phyloP scores from a whole-genome alignment of 2,888 invertebrate species.

The Parelbella ahira region DNA sequence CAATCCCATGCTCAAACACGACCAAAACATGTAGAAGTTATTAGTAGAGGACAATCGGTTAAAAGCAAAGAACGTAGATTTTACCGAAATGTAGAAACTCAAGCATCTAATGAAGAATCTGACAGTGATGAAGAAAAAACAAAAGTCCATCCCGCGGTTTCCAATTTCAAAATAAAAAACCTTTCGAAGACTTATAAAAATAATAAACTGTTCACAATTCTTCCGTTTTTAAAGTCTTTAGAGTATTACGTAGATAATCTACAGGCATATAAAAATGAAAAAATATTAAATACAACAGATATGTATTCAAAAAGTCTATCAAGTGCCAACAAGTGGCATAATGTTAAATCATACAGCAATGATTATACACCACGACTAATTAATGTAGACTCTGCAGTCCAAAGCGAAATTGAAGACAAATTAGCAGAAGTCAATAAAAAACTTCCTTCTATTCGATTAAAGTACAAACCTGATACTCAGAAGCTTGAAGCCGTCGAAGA shows the following conservation, averaged over 20 bases:
- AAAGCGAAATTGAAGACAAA: slow-evolving; percentile 35
- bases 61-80: slow-evolving; percentile 39
- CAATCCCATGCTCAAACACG: slow-evolving; percentile 47
- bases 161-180: slow-evolving; percentile 33
- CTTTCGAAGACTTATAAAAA: slow-evolving; percentile 33
- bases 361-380: slow-evolving; percentile 55
- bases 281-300: slow-evolving; percentile 34
- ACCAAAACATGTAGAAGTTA: slow-evolving; percentile 53
- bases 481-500: slow-evolving; percentile 41
- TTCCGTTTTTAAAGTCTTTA: slow-evolving; percentile 60
- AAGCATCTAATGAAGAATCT: slow-evolving; percentile 34
- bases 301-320: slow-evolving; percentile 53
- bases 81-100: slow-evolving; percentile 42
- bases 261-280: slow-evolving; percentile 31
- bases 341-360: slow-evolving; percentile 59
- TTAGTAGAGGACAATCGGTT: slow-evolving; percentile 44
- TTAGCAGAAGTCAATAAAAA: slow-evolving; percentile 40
- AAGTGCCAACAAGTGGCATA: slow-evolving; percentile 62
- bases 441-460: slow-evolving; percentile 47
- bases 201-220: slow-evolving; percentile 44
- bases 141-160: slow-evolving; percentile 32
- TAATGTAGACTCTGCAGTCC: slow-evolving; percentile 38
- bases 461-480: slow-evolving; percentile 47
- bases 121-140: slow-evolving; percentile 32
- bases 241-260: slow-evolving; percentile 46